Evolutionary conservation across 2,113 vertebrate species (phyloP).

Genomic region (Perca flavescens): DNA sequence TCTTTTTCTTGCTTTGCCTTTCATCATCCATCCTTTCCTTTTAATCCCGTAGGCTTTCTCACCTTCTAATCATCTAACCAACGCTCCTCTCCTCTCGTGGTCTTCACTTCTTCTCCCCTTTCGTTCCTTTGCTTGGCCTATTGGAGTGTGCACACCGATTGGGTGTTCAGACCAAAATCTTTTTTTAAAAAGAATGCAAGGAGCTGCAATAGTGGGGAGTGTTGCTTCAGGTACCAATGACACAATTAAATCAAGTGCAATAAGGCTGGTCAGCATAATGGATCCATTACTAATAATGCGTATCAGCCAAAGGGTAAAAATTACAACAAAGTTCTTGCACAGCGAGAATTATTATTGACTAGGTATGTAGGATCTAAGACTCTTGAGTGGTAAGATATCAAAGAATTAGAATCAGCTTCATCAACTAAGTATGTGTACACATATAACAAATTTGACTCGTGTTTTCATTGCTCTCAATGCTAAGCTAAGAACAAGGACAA

Average conservation of each 20-base stretch:
- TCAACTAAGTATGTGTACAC: no score
- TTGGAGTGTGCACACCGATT: no score
- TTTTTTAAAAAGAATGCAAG: neutral
- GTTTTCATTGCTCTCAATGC: neutral
- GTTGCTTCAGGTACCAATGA: no score
- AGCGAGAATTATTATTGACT: neutral
- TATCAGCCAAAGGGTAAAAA: neutral
- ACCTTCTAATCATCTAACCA: constrained; percentile 6
- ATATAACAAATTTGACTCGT: no score
- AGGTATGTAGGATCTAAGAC: neutral
- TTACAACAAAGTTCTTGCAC: no score
- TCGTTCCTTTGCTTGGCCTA: neutral
- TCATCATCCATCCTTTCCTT: constrained; percentile 4
- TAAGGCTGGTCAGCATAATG: neutral
- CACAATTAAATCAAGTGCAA: no score
- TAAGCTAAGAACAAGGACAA: no score
- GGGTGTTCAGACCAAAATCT: neutral
- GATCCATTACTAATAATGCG: neutral
- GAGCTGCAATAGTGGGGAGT: no score
- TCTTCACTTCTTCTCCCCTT: neutral
- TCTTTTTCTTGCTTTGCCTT: neutral
- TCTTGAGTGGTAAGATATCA: neutral
- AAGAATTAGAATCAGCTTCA: neutral
- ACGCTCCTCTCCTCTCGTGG: neutral
- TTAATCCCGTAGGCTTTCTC: neutral